Conservation (phyloP, 2,113 vertebrate genomes). For the Rhinichthys klamathensis region DNA sequence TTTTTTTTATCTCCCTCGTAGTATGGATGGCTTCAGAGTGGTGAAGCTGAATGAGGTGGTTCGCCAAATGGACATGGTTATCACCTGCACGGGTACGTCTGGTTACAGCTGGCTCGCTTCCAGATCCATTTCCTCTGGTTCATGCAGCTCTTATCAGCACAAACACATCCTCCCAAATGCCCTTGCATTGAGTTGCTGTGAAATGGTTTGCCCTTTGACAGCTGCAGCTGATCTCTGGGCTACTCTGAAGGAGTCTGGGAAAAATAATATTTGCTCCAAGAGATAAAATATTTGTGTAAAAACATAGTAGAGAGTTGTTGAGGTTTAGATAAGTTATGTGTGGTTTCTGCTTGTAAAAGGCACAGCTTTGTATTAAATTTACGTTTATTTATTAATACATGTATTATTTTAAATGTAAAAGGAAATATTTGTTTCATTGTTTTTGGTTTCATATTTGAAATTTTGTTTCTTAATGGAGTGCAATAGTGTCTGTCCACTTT, state of each 20-base stretch:
- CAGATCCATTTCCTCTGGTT: slow-evolving; percentile 30
- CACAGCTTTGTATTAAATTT: not conserved
- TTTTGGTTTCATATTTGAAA: not conserved
- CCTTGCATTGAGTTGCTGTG: slow-evolving; percentile 37
- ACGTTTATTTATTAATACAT: not conserved
- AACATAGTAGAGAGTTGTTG: not conserved
- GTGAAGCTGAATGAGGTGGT: slow-evolving; percentile 97
- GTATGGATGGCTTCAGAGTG: slow-evolving; percentile 98
- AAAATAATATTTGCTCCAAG: slow-evolving; percentile 29
- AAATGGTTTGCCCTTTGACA: slow-evolving; percentile 2
- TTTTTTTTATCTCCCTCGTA: slow-evolving; percentile 65
- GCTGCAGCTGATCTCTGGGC: not conserved
- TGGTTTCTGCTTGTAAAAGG: not conserved
- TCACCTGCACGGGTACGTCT: slow-evolving; percentile 96
- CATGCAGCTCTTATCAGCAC: slow-evolving; percentile 40
- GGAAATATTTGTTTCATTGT: not conserved
- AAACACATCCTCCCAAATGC: slow-evolving; percentile 23
- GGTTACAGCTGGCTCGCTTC: slow-evolving; percentile 11
- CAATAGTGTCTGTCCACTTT: not conserved
- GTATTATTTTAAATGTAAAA: not conserved
- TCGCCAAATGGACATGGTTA: slow-evolving; percentile 96
- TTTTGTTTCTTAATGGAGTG: not conserved
- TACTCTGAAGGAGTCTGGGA: slow-evolving; percentile 15
- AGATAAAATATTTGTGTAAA: not conserved
- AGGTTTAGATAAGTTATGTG: not conserved